These are phyloP conservation scores for Macropus fuliginosus DNA, from an alignment of 2,797 vertebrate genomes.

Conservation along the genomic window DNA sequence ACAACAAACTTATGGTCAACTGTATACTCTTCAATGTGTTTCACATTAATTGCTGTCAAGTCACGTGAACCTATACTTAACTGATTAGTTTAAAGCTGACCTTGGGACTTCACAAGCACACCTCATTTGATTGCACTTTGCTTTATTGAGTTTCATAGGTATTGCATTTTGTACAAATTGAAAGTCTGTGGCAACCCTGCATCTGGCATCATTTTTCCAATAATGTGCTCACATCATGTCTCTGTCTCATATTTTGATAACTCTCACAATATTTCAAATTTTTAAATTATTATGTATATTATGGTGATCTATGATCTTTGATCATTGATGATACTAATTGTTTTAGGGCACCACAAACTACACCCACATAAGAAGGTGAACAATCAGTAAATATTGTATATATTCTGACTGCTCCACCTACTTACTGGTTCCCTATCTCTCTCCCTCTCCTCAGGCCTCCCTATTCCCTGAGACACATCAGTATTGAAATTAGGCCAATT, in stretches of 20 bases:
- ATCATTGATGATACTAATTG: background rate
- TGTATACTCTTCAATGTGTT: background rate
- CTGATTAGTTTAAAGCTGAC: background rate
- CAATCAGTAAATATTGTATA: background rate
- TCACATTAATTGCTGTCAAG: background rate
- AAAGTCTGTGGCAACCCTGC: background rate
- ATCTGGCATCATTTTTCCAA: background rate
- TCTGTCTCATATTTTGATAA: background rate
- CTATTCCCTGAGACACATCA: background rate
- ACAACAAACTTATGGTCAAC: background rate
- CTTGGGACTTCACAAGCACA: background rate
- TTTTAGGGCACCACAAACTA: background rate
- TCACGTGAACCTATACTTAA: background rate
- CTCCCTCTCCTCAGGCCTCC: background rate
- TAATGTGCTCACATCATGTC: background rate
- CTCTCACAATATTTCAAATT: background rate
- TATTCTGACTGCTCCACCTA: background rate
- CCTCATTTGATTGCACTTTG: background rate
- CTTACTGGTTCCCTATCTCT: background rate
- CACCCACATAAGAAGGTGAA: background rate
- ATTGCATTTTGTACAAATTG: background rate
- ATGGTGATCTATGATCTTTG: background rate
- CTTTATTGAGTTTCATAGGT: background rate
- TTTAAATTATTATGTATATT: background rate
- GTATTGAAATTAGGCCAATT: background rate